Conservation (phyloP, 2,113 vertebrate species). For the Smithornis capensis region DNA sequence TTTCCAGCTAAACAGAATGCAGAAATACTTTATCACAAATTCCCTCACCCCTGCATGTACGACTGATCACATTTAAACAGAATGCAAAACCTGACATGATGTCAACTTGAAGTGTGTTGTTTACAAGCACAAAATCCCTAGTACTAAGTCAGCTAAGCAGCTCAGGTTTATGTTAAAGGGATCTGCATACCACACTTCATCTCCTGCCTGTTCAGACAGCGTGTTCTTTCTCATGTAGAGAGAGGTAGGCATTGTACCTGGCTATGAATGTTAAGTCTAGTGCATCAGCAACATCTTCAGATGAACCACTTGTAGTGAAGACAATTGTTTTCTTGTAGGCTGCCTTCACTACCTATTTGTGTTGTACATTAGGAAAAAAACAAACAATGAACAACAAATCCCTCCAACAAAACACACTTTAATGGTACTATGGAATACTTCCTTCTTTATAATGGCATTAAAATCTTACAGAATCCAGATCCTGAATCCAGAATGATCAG, state of each 20-base stretch:
- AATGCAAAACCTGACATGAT: background rate
- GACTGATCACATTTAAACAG: background rate
- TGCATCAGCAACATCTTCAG: background rate
- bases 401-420: background rate
- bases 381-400: too few species aligned
- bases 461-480: background rate
- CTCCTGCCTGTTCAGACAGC: background rate
- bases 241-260: background rate
- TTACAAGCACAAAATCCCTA: background rate
- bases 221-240: background rate
- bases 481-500: background rate
- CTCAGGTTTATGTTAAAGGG: background rate
- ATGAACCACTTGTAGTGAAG: background rate
- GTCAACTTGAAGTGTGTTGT: background rate
- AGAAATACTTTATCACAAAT: background rate
- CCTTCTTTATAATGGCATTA: background rate
- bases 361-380: background rate
- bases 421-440: background rate
- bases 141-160: background rate
- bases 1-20: background rate
- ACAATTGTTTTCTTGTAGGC: background rate
- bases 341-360: background rate
- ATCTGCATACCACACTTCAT: background rate
- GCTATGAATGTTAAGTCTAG: background rate
- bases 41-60: background rate